Evolutionary conservation across 2,797 vertebrate species (phyloP), one percentile per base, ranked within the genome.

Genomic region (Halcyon badia): DNA sequence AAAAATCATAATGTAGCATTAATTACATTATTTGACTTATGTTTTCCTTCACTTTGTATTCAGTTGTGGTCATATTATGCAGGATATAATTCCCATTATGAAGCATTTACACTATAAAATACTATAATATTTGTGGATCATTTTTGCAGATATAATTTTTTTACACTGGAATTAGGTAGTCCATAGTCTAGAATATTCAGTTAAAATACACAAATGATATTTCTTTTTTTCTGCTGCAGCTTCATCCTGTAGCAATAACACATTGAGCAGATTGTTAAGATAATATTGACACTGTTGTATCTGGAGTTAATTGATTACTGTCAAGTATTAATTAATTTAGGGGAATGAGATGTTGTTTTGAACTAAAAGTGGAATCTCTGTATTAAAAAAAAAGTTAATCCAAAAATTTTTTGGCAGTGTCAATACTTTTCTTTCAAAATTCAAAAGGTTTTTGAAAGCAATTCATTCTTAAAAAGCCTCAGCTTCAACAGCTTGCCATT

Each of bases 401-500:
- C 79, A 91, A 73, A 25, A 2, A 0, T 18, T 31, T 91, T 90
- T 87, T 81, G 88, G 82, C 89, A 91, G 5, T 57, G 31, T 68
- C 21, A 60, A 52, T 78, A 69, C 37, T 85, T 90, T 76, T 93
- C 35, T 93, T 80, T 46, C 8, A 87, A 87, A 89, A 89, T 83
- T 92, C 33, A 68, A 46, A 75, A 87, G 15, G 15, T 78, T 87
- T 93, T 83, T 80, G 52, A 89, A 91, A 94, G 76, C 37, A 94
- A 71, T 31, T 31, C 33, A 75, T 75, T 94, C 91, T 95, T 91
- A 1, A 87, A 95, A 91, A 85, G 7, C 20, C 58, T 80, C 58
- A 46, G 12, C 85, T 95, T 92, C 92, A 58, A 87, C 61, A 83
- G 72, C 65, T 76, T 97, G 76, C 78, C 89, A 75, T 96, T 96